Evolutionary conservation across 2,113 vertebrate genomes (phyloP).

Genomic region (Asarcornis scutulata): DNA sequence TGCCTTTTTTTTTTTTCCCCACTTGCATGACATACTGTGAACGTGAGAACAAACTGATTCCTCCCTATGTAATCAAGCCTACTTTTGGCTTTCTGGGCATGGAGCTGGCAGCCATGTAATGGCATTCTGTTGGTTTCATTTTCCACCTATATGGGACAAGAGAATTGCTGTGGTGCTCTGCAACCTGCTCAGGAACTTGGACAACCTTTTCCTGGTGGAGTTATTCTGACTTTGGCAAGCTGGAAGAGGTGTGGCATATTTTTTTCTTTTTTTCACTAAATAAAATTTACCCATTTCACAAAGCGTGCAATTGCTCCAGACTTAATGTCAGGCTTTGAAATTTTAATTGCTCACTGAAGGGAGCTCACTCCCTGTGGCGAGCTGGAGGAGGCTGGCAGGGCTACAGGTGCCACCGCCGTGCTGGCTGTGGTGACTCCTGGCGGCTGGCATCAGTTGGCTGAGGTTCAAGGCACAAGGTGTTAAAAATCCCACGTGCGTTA

Average conservation of each 20-base stretch:
- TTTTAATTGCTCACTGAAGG: neutral
- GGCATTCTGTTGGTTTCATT: neutral
- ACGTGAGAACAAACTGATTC: slow-evolving; percentile 11
- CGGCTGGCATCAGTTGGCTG: neutral
- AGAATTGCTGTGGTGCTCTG: neutral
- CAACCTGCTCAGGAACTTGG: neutral
- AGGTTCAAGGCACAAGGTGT: slow-evolving; percentile 4
- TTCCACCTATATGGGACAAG: neutral
- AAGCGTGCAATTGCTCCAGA: neutral
- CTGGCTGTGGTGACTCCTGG: neutral
- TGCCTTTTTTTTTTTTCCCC: neutral
- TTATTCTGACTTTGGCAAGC: neutral
- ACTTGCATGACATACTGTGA: neutral
- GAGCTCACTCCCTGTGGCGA: neutral
- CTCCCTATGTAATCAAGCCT: neutral
- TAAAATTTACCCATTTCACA: neutral
- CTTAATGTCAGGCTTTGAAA: neutral
- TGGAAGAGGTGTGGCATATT: rapidly evolving
- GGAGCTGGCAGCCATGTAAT: neutral
- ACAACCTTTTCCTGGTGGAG: neutral
- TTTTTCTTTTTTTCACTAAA: neutral
- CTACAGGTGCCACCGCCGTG: neutral
- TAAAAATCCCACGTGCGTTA: slow-evolving; percentile 1
- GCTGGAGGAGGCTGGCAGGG: neutral
- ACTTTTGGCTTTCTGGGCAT: neutral